Conservation (phyloP, 2,113 vertebrate genomes). For the Bambusicola thoracicus region DNA sequence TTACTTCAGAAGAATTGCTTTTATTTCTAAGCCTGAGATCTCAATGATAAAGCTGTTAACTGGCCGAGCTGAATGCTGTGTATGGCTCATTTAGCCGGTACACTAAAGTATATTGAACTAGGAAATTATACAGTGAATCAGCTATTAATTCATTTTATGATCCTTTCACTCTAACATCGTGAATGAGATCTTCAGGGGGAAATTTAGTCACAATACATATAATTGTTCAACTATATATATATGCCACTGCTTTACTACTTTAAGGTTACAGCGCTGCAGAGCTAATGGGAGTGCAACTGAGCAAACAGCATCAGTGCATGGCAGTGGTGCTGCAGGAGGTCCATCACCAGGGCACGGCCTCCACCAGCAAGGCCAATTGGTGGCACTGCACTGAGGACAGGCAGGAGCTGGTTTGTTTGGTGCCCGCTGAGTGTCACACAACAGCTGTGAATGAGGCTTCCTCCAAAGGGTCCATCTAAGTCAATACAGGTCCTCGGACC, state of each 20-base stretch:
- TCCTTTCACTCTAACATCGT: conserved; percentile 85
- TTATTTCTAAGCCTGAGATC: conserved; percentile 90
- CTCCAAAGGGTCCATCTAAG: background rate
- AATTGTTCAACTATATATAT: conserved; percentile 82
- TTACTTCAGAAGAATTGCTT: conserved; percentile 92
- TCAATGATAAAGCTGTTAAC: conserved; percentile 89
- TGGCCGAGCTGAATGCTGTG: conserved; percentile 83
- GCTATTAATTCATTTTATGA: conserved; percentile 91
- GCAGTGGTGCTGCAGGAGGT: background rate
- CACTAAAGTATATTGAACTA: conserved; percentile 91
- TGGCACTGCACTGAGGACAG: background rate
- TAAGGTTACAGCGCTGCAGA: conserved; percentile 35
- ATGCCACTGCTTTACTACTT: conserved; percentile 63
- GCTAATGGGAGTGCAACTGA: conserved; percentile 42
- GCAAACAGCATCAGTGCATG: conserved; percentile 33
- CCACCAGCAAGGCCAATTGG: background rate
- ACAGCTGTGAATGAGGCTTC: background rate
- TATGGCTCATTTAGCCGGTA: conserved; percentile 88
- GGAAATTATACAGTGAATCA: conserved; percentile 90
- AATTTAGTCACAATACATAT: conserved; percentile 86
- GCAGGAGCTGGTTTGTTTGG: background rate
- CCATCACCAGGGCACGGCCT: background rate
- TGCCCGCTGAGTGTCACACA: background rate
- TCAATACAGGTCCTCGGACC: background rate
- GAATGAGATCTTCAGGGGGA: conserved; percentile 86